Conservation (phyloP, 2,888 invertebrate genomes). For the Agrotis segetum region DNA sequence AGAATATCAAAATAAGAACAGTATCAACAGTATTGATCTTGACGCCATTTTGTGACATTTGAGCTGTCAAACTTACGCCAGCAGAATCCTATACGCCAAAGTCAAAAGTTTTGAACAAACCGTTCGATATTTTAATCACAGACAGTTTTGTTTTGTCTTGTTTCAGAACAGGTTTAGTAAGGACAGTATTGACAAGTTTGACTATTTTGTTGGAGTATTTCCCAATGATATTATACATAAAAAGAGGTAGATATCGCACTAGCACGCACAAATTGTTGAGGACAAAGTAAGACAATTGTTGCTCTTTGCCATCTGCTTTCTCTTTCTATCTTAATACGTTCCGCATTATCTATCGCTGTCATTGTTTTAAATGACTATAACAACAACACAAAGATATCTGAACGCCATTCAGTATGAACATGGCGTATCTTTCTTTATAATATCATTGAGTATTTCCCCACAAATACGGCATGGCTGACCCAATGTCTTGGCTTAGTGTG, state of each 20-base stretch:
- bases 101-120: conserved; percentile 10
- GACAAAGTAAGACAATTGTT: too few species aligned
- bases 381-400: too few species aligned
- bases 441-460: neutral
- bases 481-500: neutral
- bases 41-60: conserved; percentile 20
- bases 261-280: too few species aligned
- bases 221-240: too few species aligned
- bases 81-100: neutral
- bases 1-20: conserved; percentile 11
- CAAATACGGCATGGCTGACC: neutral
- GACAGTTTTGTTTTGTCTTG: conserved; percentile 9
- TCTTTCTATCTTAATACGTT: too few species aligned
- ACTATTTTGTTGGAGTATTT: neutral
- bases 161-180: neutral
- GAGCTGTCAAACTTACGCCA: conserved; percentile 25
- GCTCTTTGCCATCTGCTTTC: too few species aligned
- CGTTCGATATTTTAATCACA: conserved; percentile 8
- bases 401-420: too few species aligned
- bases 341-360: too few species aligned
- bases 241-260: too few species aligned
- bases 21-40: conserved; percentile 11
- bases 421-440: too few species aligned
- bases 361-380: too few species aligned
- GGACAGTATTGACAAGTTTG: conserved; percentile 8